A percentile compares a stretch with the other conserved stretches of the same genome.
phyloP scores from a whole-genome alignment of 2,888 invertebrate genomes.

The Octodonta nipae region DNA sequence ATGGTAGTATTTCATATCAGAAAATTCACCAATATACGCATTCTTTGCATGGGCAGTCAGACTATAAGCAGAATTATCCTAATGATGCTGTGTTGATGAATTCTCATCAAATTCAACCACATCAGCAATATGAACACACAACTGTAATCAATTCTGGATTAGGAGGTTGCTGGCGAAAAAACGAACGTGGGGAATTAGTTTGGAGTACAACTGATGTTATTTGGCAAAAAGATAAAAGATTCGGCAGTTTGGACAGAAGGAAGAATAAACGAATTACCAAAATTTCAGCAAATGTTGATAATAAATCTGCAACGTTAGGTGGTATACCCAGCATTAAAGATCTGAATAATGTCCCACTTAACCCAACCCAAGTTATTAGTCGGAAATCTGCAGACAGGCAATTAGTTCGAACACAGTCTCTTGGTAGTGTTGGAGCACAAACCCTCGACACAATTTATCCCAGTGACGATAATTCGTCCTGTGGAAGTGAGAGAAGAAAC shows the following conservation, averaged over 20 bases:
- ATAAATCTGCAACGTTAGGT: conserved; percentile 29
- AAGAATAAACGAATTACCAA: conserved; percentile 35
- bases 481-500: conserved; percentile 32
- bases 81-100: no score
- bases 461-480: conserved; percentile 35
- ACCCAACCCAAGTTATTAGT: conserved; percentile 23
- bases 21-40: no score
- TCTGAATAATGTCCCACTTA: conserved; percentile 24
- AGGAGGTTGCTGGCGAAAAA: conserved; percentile 34
- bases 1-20: no score
- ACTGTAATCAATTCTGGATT: conserved; percentile 27
- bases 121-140: conserved; percentile 33
- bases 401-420: conserved; percentile 43
- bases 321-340: no score
- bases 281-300: conserved; percentile 29
- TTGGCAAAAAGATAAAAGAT: conserved; percentile 31
- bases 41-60: no score
- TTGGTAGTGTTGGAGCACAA: conserved; percentile 43
- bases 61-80: no score
- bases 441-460: conserved; percentile 33
- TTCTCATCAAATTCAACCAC: conserved; percentile 30
- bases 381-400: conserved; percentile 30
- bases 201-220: conserved; percentile 27
- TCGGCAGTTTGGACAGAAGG: conserved; percentile 48
- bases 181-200: conserved; percentile 31